Evolutionary conservation across 2,797 vertebrate genomes (phyloP).

Genomic region (Anguilla marmorata): DNA sequence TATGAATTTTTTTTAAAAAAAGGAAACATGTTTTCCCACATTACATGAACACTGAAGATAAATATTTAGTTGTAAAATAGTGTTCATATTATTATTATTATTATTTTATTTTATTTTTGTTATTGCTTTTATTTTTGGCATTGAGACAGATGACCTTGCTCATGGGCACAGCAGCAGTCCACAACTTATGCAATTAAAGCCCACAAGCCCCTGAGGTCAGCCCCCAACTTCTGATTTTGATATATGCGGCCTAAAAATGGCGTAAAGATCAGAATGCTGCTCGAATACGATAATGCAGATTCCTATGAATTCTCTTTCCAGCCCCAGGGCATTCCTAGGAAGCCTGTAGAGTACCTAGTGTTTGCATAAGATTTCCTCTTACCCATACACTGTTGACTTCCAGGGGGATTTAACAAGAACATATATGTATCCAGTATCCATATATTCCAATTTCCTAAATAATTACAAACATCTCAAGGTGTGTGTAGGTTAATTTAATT

Average conservation of each 20-base stretch:
- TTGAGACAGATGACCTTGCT: neutral
- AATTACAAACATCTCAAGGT: conserved; percentile 15
- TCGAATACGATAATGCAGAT: neutral
- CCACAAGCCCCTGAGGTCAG: neutral
- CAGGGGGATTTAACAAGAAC: conserved; percentile 23
- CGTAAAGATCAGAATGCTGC: neutral
- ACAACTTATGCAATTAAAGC: neutral
- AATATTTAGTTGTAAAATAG: too few species aligned
- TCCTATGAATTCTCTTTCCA: neutral
- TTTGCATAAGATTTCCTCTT: neutral
- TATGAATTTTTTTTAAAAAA: too few species aligned
- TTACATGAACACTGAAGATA: too few species aligned
- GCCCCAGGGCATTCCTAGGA: neutral
- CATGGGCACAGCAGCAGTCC: neutral
- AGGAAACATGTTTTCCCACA: too few species aligned
- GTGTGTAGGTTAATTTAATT: neutral
- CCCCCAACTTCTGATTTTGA: neutral
- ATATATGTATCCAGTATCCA: neutral
- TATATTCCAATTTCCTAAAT: conserved; percentile 11
- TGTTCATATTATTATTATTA: too few species aligned
- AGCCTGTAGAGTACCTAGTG: neutral
- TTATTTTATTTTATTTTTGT: neutral
- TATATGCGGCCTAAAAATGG: neutral
- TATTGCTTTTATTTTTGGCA: neutral
- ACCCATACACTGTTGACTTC: neutral